A percentile compares a stretch with the other conserved stretches of the same genome.
Evolutionary conservation across 2,797 vertebrate species (phyloP).

Genomic region (Garrulus glandarius): DNA sequence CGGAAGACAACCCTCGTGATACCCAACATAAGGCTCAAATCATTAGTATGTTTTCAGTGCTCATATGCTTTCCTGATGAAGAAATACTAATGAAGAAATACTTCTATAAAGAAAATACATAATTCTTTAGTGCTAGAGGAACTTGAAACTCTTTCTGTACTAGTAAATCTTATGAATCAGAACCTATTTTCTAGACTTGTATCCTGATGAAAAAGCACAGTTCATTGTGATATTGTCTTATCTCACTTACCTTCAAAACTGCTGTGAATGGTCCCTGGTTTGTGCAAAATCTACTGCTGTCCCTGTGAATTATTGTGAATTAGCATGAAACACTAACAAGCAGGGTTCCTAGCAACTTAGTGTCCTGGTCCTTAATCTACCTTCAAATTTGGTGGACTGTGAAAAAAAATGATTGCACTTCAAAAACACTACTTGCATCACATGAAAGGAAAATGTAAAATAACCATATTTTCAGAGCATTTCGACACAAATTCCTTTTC

Average conservation of each 20-base stretch:
- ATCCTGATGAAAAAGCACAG: not conserved
- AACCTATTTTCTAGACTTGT: not conserved
- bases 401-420: not conserved
- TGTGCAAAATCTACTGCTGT: not conserved
- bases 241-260: not conserved
- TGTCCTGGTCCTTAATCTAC: not conserved
- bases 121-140: not conserved
- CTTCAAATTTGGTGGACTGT: not conserved
- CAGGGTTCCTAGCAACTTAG: not conserved
- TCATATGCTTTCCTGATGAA: not conserved
- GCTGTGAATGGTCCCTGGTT: not conserved
- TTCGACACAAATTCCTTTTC: not conserved
- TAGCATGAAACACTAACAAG: not conserved
- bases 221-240: not conserved
- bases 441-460: not conserved
- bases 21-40: not conserved
- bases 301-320: not conserved
- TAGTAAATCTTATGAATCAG: not conserved
- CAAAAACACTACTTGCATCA: not conserved
- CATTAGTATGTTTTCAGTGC: not conserved
- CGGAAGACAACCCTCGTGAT: not conserved
- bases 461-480: not conserved
- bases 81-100: not conserved
- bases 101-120: not conserved
- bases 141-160: not conserved